Percentiles rank a stretch among this genome's conserved stretches.
These are phyloP conservation scores for Polypedilum pembai DNA, from an alignment of 1,140 invertebrate genomes.

Conservation along the genomic window DNA sequence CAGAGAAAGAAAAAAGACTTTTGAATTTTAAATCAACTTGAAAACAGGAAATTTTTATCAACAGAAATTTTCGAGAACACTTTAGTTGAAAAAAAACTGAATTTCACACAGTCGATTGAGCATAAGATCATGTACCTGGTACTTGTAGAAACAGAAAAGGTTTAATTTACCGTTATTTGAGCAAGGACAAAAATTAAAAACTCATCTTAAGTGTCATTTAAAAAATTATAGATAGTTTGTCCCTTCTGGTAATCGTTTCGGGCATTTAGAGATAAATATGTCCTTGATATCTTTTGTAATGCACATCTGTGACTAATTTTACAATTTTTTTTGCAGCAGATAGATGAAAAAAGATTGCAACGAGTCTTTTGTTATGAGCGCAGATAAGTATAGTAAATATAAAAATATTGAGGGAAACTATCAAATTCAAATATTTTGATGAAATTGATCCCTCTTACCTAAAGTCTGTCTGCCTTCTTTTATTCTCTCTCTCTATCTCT, in stretches of 20 bases:
- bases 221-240: no score
- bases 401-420: background rate
- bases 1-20: no score
- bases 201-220: no score
- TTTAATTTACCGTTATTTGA: conserved; percentile 1
- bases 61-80: background rate
- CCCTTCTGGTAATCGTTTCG: background rate
- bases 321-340: no score
- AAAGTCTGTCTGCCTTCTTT: background rate
- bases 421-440: background rate
- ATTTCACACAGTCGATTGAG: conserved; percentile 2
- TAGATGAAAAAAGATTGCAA: no score
- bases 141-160: background rate
- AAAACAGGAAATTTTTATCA: conserved; percentile 15
- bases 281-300: no score
- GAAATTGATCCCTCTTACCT: background rate
- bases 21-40: no score
- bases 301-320: conserved; percentile 25
- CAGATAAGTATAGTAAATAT: no score
- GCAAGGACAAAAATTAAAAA: no score
- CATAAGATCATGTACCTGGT: background rate
- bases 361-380: no score
- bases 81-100: background rate
- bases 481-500: background rate
- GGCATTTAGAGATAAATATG: conserved; percentile 11